Evolutionary conservation across 1,140 invertebrate species (phyloP).

Genomic region (Pseudobourletiella spinata): DNA sequence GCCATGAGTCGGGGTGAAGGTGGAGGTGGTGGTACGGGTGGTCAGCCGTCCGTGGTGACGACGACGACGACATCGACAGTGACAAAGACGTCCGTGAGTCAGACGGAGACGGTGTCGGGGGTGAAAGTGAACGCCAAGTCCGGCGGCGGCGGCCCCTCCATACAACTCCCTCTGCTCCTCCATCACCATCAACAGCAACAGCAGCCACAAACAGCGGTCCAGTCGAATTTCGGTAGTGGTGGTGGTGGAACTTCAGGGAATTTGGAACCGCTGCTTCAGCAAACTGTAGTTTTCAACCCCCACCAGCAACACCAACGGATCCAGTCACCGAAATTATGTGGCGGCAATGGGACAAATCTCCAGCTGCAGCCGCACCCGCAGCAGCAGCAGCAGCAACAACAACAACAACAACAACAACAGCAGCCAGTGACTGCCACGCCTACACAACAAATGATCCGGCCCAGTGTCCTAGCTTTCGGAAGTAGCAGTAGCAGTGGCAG

Average conservation of each 20-base stretch:
- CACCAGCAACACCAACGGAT: too few species aligned
- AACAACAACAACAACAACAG: constrained; percentile 2
- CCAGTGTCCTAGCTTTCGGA: constrained; percentile 5
- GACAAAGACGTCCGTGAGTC: background rate
- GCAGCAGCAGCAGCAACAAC: background rate
- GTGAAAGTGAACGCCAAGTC: background rate
- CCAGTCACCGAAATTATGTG: too few species aligned
- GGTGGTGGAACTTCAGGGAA: too few species aligned
- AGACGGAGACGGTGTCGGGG: background rate
- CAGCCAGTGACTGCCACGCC: background rate
- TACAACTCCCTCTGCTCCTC: constrained; percentile 3
- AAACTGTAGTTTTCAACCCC: too few species aligned
- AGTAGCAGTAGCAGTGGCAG: background rate
- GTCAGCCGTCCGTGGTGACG: background rate
- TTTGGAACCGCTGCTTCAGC: too few species aligned
- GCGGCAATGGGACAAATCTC: too few species aligned
- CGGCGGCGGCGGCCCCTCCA: background rate
- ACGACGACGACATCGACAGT: background rate
- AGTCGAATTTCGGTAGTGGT: too few species aligned
- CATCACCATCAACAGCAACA: background rate
- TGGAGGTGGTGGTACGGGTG: background rate
- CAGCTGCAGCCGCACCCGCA: background rate
- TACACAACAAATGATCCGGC: too few species aligned
- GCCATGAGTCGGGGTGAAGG: background rate
- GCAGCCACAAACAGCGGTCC: background rate